These are phyloP conservation scores for Lepisosteus osseus DNA, from an alignment of 2,113 vertebrate species.

Conservation along the genomic window DNA sequence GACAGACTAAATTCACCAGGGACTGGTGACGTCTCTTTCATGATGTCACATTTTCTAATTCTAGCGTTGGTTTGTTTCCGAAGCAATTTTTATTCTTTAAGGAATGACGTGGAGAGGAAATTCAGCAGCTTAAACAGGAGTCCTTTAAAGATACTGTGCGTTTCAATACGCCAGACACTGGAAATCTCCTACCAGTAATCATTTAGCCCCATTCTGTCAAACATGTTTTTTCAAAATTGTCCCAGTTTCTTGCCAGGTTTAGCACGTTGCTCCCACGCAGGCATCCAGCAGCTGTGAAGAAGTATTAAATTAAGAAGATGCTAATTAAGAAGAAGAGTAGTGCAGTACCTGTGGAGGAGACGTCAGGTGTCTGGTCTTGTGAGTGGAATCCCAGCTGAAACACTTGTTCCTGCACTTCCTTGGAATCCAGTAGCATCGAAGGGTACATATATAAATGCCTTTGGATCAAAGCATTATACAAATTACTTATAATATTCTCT, in stretches of 20 bases:
- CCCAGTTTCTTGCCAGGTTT: too few relatives aligned
- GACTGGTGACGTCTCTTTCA: background rate
- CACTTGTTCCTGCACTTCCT: too few relatives aligned
- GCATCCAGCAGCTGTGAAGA: background rate
- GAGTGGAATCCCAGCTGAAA: too few relatives aligned
- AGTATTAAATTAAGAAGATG: background rate
- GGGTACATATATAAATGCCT: too few relatives aligned
- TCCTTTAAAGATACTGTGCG: slow-evolving; percentile 55
- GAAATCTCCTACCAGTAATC: background rate
- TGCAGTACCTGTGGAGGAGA: background rate
- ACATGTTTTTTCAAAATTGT: background rate
- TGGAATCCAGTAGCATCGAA: too few relatives aligned
- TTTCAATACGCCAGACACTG: slow-evolving; percentile 29
- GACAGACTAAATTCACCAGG: slow-evolving; percentile 33
- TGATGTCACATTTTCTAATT: slow-evolving; percentile 5
- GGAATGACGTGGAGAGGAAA: slow-evolving; percentile 5
- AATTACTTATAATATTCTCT: too few relatives aligned
- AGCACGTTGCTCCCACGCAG: too few relatives aligned
- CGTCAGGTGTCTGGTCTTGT: too few relatives aligned
- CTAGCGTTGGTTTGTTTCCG: background rate
- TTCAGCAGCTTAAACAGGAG: slow-evolving; percentile 35
- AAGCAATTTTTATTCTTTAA: slow-evolving; percentile 1
- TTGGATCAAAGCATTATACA: too few relatives aligned
- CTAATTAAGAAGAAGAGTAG: too few relatives aligned
- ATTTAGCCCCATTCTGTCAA: background rate